Percentiles rank a stretch among this genome's conserved stretches.
Evolutionary conservation across 2,113 vertebrate species (phyloP).

Genomic region (Xiphophorus couchianus): DNA sequence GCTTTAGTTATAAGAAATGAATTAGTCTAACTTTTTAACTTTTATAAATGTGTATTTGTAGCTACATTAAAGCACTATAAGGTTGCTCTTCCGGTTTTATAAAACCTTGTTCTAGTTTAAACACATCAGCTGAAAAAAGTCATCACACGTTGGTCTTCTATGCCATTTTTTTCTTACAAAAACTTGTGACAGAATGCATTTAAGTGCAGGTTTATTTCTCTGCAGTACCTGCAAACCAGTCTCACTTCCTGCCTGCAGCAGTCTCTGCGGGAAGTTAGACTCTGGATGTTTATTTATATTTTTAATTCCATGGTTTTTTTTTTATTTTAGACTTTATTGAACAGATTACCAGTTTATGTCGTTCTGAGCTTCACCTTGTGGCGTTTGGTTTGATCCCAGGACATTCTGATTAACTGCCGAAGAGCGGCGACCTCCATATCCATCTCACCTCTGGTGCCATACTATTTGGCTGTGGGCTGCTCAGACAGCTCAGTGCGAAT

Average conservation of each 20-base stretch:
- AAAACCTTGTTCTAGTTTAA: neutral
- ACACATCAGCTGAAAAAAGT: neutral
- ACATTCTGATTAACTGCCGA: conserved; percentile 97
- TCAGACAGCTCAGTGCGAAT: conserved; percentile 98
- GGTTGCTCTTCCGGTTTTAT: neutral
- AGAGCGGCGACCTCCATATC: conserved; percentile 97
- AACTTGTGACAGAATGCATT: too few species aligned
- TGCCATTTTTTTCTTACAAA: too few species aligned
- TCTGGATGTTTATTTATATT: too few species aligned
- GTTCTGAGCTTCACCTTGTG: neutral
- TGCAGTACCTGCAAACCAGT: neutral
- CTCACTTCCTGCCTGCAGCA: neutral
- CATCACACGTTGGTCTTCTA: neutral
- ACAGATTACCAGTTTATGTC: neutral
- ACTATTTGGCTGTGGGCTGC: conserved; percentile 96
- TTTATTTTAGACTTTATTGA: too few species aligned
- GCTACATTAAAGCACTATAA: neutral
- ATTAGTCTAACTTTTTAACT: too few species aligned
- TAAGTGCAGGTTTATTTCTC: neutral
- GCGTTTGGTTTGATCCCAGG: conserved; percentile 76
- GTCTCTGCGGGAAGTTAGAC: neutral
- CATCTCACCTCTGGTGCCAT: conserved; percentile 93
- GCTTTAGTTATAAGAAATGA: neutral
- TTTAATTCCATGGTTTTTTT: too few species aligned
- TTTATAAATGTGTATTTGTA: too few species aligned